Conservation (phyloP, 2,113 vertebrate genomes). For the Rhinolophus ferrumequinum region DNA sequence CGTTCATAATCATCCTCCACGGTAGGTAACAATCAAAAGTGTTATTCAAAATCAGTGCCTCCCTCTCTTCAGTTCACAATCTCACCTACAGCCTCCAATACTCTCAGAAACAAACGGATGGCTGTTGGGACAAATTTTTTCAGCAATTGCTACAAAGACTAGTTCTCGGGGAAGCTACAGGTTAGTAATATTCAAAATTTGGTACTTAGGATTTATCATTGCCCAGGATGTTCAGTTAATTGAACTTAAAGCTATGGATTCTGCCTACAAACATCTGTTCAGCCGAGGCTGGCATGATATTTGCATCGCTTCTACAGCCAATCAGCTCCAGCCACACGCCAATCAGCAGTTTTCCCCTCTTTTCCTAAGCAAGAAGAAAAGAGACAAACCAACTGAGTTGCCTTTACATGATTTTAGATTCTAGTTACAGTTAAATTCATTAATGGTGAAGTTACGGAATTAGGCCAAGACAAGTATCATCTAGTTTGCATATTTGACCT, state of each 20-base stretch:
- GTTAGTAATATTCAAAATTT: not conserved
- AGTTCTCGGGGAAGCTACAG: not conserved
- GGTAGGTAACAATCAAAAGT: not conserved
- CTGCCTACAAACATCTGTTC: not conserved
- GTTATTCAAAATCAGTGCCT: not conserved
- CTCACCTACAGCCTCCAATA: not conserved
- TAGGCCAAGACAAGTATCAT: not conserved
- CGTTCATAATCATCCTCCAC: fast-evolving
- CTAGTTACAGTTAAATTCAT: not conserved
- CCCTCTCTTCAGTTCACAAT: not conserved
- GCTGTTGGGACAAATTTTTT: not conserved
- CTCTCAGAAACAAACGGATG: not conserved
- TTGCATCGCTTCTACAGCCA: not conserved
- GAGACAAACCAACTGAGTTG: not conserved
- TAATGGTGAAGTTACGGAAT: not conserved
- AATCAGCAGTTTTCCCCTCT: not conserved
- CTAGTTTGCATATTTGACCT: not conserved
- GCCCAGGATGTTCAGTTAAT: not conserved
- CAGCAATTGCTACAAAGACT: not conserved
- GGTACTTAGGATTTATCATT: not conserved
- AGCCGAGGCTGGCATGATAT: not conserved
- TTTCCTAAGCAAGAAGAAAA: not conserved
- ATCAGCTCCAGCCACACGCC: not conserved
- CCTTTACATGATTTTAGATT: not conserved
- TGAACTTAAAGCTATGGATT: not conserved